A percentile compares a stretch with the other conserved stretches of the same genome.
phyloP scores from a whole-genome alignment of 2,888 invertebrate species.

The Drosophila picticornis region DNA sequence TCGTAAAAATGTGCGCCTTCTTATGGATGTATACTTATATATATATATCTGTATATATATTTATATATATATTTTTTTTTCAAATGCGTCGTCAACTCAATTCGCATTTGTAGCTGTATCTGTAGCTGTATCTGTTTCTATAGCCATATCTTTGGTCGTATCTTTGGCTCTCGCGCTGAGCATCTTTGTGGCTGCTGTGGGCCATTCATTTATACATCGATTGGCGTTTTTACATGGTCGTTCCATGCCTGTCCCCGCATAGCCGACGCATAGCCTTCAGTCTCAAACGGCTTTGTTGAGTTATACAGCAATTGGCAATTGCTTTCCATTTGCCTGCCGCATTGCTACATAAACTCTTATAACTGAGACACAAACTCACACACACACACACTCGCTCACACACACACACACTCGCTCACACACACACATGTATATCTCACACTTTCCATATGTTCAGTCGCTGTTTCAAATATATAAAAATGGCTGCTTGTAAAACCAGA shows the following conservation, averaged over 20 bases:
- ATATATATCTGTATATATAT: neutral
- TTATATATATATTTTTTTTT: neutral
- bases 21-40: neutral
- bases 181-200: constrained; percentile 36
- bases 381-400: constrained; percentile 20
- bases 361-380: constrained; percentile 12
- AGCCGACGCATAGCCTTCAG: neutral
- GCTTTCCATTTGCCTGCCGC: constrained; percentile 65
- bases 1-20: constrained; percentile 62
- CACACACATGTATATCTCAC: constrained; percentile 11
- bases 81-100: constrained; percentile 37
- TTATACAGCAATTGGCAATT: constrained; percentile 63
- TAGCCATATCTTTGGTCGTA: constrained; percentile 23
- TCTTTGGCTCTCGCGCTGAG: constrained; percentile 26
- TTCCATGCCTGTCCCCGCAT: neutral
- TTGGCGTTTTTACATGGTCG: constrained; percentile 41
- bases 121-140: constrained; percentile 9
- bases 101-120: constrained; percentile 29
- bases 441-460: constrained; percentile 43
- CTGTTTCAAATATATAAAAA: neutral
- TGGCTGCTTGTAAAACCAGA: constrained; percentile 45
- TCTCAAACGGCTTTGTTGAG: constrained; percentile 41
- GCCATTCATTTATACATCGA: constrained; percentile 48
- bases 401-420: constrained; percentile 23
- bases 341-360: constrained; percentile 54